These are phyloP conservation scores for Macropodus opercularis DNA, from an alignment of 2,797 vertebrate species.

Conservation along the genomic window DNA sequence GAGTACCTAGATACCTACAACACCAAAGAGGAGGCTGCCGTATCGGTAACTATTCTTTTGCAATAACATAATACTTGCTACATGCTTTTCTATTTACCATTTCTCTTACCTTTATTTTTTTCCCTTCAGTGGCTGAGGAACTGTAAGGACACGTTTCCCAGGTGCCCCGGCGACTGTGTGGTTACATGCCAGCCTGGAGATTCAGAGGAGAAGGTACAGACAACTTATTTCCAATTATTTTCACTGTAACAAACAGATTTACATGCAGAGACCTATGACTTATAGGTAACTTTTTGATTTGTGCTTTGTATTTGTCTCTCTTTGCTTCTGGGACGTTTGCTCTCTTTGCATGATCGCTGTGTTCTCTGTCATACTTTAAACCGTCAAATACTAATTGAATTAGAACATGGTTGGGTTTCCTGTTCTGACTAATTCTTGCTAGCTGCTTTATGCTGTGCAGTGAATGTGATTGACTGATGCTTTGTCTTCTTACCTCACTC, in stretches of 20 bases:
- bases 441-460: conserved; percentile 43
- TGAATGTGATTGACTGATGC: conserved; percentile 91
- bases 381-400: neutral
- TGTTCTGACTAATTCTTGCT: conserved; percentile 45
- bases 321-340: conserved; percentile 28
- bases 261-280: conserved; percentile 4
- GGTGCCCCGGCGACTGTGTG: conserved; percentile 92
- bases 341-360: conserved; percentile 47
- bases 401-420: conserved; percentile 18
- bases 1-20: conserved; percentile 98
- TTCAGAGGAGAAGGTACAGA: conserved; percentile 95
- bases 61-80: conserved; percentile 4
- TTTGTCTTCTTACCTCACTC: conserved; percentile 88
- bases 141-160: conserved; percentile 95
- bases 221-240: neutral
- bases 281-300: neutral
- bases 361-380: neutral
- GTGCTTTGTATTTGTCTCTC: conserved; percentile 17
- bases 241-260: neutral
- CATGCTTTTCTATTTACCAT: neutral
- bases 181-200: conserved; percentile 98
- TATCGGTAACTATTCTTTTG: conserved; percentile 82
- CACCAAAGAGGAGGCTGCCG: conserved; percentile 91
- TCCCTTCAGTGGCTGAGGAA: conserved; percentile 92
- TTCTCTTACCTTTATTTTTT: neutral